Evolutionary conservation across 2,888 invertebrate genomes (phyloP), one percentile per base, ranked within the genome.

Genomic region (Drosophila mercatorum): DNA sequence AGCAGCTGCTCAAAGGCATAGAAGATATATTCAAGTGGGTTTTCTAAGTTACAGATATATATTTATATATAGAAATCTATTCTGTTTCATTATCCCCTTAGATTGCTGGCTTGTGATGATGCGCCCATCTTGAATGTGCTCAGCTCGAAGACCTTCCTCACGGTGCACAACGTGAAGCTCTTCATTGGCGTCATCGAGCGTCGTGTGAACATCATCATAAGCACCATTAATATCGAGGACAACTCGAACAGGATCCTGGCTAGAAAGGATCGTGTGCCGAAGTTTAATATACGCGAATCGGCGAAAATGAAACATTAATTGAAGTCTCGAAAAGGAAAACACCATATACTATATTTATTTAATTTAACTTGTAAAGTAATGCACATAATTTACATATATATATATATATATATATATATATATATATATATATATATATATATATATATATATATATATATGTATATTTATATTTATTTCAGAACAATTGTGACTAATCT

Each of bases 141-240:
- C 5, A 96, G 96, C 51, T 94, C 95, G 28, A 95, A 96, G 63
- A 94, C 95, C n/a, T 94, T 94, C 26, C 95, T 97, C 46, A 96
- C 95, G 64, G 94, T 94, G 59, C 95, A 95, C 83, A 98, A 97
- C 93, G 96, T 96, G 1, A 94, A 96, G 68, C 94, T 97, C 14
- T 97, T 96, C 91, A 94, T 98, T 84, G 96, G 96, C 78, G 95
- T 97, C 47, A 94, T 98, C 75, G 97, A 97, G 90, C 95, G 96
- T 90, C 95, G 95, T 65, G 95, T 92, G 3, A 91, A 92, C 77
- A 68, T 89, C 8, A 90, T 93, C 40, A 91, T 92, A 0, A 91
- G 81, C 58, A 88, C 89, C 8, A 85, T 92, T 6, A 91, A 92
- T 70, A 81, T 91, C 31, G 91, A 91, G 44, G 93, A 93, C 40